A percentile compares a stretch with the other conserved stretches of the same genome.
Evolutionary conservation across 1,140 invertebrate genomes (phyloP).

Genomic region (Formica selysi): DNA sequence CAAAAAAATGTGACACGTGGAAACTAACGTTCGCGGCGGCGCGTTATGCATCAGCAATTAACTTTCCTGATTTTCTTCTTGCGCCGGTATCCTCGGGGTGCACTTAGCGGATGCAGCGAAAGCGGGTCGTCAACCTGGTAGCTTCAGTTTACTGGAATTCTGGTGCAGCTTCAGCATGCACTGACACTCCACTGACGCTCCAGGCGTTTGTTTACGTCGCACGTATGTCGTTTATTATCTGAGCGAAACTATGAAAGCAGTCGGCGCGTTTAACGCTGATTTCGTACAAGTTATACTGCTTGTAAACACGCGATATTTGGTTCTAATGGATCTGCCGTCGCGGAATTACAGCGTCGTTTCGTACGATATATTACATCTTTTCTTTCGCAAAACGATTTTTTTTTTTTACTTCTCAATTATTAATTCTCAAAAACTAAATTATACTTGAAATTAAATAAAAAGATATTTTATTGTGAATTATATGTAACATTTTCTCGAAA

Average conservation of each 20-base stretch:
- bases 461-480: background rate
- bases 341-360: background rate
- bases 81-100: background rate
- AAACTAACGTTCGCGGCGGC: background rate
- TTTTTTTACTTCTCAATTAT: background rate
- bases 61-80: conserved; percentile 28
- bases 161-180: too few species aligned
- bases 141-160: background rate
- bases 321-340: conserved; percentile 29
- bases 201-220: conserved; percentile 41
- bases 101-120: background rate
- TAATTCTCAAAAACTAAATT: too few species aligned
- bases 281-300: conserved; percentile 38
- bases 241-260: conserved; percentile 8
- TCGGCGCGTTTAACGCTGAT: conserved; percentile 39
- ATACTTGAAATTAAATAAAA: background rate
- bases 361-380: background rate
- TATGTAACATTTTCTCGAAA: too few species aligned
- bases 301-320: conserved; percentile 41
- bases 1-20: conserved; percentile 23
- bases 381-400: background rate
- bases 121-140: background rate
- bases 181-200: too few species aligned
- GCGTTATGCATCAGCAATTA: conserved; percentile 58
- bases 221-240: conserved; percentile 32